Conservation (phyloP, 2,113 vertebrate species). For the Egretta garzetta region DNA sequence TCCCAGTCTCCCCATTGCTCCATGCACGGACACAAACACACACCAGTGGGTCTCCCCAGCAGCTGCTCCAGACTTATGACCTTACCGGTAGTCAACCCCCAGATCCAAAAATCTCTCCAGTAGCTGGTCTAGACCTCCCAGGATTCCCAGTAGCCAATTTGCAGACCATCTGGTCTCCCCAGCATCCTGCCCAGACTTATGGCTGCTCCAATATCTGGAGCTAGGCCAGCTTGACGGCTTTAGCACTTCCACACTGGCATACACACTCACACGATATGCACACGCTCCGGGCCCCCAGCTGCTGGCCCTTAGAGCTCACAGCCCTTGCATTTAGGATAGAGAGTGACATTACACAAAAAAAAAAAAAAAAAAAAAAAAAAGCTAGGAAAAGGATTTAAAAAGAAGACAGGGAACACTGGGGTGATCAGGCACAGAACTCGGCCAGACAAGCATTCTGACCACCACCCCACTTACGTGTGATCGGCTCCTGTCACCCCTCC, state of each 20-base stretch:
- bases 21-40: neutral
- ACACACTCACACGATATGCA: neutral
- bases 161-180: neutral
- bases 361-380: neutral
- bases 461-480: fast-evolving
- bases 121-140: neutral
- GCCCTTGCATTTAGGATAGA: neutral
- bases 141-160: neutral
- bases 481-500: neutral
- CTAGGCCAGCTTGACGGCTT: neutral
- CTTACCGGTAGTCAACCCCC: neutral
- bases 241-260: neutral
- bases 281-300: neutral
- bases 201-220: neutral
- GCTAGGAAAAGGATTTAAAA: neutral
- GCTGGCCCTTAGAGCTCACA: neutral
- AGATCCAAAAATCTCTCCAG: neutral
- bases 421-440: neutral
- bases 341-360: neutral
- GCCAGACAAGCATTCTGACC: neutral
- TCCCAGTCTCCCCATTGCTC: neutral
- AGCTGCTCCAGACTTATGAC: neutral
- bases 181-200: neutral
- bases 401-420: neutral
- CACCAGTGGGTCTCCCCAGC: neutral